Evolutionary conservation across 1,140 invertebrate species (phyloP).

Genomic region (Tetramorium parvispinum): DNA sequence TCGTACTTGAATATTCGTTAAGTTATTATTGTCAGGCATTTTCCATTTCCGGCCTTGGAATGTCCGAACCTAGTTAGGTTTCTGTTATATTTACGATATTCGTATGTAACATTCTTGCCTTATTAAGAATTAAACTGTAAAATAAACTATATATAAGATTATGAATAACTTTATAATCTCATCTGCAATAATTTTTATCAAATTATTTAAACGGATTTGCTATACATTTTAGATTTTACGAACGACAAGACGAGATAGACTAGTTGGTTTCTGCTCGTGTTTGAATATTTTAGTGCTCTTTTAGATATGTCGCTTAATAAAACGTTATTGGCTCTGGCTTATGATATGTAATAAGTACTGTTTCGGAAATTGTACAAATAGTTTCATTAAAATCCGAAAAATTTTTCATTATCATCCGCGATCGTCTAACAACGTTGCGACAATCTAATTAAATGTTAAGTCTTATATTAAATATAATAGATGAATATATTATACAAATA

Average conservation of each 20-base stretch:
- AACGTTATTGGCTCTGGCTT: not conserved
- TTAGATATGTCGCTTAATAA: not conserved
- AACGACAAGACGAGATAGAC: not conserved
- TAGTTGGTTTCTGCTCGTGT: not conserved
- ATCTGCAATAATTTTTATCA: not conserved
- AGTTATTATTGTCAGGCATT: not conserved
- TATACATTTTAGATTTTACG: not conserved
- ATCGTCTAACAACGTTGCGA: not conserved
- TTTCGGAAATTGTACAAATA: not conserved
- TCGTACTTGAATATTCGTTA: not conserved
- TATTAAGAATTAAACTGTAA: not conserved
- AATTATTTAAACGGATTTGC: not conserved
- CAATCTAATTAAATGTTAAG: slow-evolving; percentile 19
- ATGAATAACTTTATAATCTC: not conserved
- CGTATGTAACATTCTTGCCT: not conserved
- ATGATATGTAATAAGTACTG: not conserved
- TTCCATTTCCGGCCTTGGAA: not conserved
- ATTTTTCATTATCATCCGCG: not conserved
- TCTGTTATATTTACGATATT: not conserved
- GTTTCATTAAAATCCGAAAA: not conserved
- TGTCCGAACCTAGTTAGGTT: not conserved
- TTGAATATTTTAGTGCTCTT: not conserved
- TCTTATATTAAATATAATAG: not conserved
- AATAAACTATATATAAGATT: not conserved
- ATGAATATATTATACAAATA: not conserved